Base-by-base conservation (phyloP, 2,888 invertebrate species). In the Cryptocephalus moraei region DNA sequence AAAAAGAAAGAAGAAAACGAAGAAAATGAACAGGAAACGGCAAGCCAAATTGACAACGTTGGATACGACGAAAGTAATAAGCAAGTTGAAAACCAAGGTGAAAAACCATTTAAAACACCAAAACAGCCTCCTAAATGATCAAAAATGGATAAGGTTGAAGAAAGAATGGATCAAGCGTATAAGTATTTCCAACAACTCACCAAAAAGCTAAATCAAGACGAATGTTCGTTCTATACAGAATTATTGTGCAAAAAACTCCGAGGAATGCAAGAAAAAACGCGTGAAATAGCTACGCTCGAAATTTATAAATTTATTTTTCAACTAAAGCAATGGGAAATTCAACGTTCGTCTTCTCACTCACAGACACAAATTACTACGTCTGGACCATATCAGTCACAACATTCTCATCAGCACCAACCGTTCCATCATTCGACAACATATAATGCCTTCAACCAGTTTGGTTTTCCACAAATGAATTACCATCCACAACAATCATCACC, bases 261-360 rank as follows among this genome's bases (percentile, higher is more conserved):
- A 41, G 41, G 33, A 1, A 32, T 49, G 14, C 41, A 50, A 32
- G 43, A 36, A 22, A 33, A 33, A n/a, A 46, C 45, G 14, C 12
- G 46, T n/a, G 45, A 45, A 41, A 14, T 43, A 1, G 50, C 50
- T 10, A 50, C 49, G 50, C 45, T 39, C 41, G 36, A 50, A 49
- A 50, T 50, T 34, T 45, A 50, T 36, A 12, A 39, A 8, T 41
- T 50, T 31, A 43, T 50, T 38, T 50, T 46, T 50, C 31, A 32
- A 34, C 41, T 50, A 6, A 49, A 43, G 40, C 45, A 50, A 11
- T 40, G 39, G 12, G 34, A 34, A 34, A 34, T 34, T 9, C 22
- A 36, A 32, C 12, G 9, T 9, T 10, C 31, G 39, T 14, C 4
- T 33, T 39, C 12, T 43, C 43, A 43, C 13, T 12, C 8, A 39